Conservation (phyloP, 2,888 invertebrate species). For the Capitulum mitella region DNA sequence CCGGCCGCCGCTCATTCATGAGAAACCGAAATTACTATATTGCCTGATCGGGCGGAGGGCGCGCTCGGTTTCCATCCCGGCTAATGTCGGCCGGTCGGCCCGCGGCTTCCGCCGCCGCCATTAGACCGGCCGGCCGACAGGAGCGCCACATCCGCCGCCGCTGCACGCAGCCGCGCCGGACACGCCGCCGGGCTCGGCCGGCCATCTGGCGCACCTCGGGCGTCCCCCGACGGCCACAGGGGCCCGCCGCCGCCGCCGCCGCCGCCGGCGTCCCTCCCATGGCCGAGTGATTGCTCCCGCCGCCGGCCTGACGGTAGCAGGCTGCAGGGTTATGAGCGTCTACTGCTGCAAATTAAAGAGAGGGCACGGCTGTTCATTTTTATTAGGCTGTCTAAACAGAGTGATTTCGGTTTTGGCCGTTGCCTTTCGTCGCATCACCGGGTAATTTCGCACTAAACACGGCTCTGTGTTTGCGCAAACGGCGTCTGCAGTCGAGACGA, state of each 20-base stretch:
- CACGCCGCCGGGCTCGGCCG: no score
- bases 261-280: no score
- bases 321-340: background rate
- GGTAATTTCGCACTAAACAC: conserved; percentile 1
- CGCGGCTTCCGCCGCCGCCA: no score
- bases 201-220: no score
- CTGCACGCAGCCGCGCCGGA: no score
- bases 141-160: no score
- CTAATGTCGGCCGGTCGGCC: background rate
- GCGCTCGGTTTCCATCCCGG: background rate
- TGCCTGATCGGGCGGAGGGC: background rate
- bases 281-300: background rate
- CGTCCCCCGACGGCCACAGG: no score
- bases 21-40: background rate
- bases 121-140: no score
- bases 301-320: background rate
- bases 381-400: background rate
- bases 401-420: background rate
- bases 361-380: background rate
- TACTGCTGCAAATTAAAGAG: background rate
- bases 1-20: background rate
- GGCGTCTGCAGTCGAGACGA: background rate
- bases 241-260: no score
- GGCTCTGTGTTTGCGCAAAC: background rate
- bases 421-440: background rate